phyloP scores from a whole-genome alignment of 2,888 invertebrate genomes.

The Buathra laborator region DNA sequence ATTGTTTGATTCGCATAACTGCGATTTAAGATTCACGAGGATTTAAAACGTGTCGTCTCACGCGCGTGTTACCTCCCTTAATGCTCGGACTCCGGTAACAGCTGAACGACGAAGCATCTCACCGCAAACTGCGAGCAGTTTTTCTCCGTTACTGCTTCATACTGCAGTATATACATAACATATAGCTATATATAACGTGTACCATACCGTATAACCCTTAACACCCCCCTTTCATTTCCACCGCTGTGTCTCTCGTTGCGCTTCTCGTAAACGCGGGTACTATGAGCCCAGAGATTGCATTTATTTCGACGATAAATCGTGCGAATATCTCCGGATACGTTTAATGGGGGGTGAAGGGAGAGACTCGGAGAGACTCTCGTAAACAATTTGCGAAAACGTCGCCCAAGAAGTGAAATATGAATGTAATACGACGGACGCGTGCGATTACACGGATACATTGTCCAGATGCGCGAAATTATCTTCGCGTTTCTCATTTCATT shows the following conservation, averaged over 20 bases:
- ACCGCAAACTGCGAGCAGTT: constrained; percentile 65
- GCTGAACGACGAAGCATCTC: constrained; percentile 58
- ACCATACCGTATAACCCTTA: neutral
- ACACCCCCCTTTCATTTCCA: constrained; percentile 19
- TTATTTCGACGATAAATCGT: constrained; percentile 67
- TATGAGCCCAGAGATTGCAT: constrained; percentile 55
- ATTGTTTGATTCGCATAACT: too few relatives aligned
- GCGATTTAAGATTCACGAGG: neutral
- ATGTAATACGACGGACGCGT: constrained; percentile 44
- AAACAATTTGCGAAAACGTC: constrained; percentile 65
- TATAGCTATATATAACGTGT: neutral
- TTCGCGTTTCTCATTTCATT: constrained; percentile 26
- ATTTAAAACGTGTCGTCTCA: constrained; percentile 26
- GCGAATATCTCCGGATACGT: constrained; percentile 68
- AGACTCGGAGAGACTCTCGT: constrained; percentile 60
- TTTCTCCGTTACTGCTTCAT: constrained; percentile 32
- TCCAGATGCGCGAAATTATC: constrained; percentile 38
- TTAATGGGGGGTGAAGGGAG: constrained; percentile 8
- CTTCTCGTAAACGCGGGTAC: constrained; percentile 65
- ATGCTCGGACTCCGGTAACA: constrained; percentile 56
- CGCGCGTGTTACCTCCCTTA: constrained; percentile 42
- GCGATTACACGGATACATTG: constrained; percentile 43
- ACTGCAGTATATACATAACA: constrained; percentile 19
- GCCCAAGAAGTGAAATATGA: constrained; percentile 59
- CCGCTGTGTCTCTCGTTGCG: constrained; percentile 46